phyloP scores from a whole-genome alignment of 2,888 invertebrate species.

The Drosophila acutilabella region DNA sequence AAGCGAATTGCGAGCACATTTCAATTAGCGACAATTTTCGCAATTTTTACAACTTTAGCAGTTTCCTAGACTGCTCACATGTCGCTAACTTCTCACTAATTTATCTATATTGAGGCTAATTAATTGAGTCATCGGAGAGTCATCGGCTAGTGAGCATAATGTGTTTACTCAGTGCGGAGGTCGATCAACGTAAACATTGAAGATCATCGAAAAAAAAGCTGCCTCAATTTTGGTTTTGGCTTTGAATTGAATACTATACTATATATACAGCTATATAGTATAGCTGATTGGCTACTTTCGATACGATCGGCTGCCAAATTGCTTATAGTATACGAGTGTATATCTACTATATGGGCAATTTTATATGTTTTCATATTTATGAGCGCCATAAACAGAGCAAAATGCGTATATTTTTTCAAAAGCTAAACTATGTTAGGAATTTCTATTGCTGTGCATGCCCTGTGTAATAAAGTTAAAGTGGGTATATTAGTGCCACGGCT shows the following conservation, averaged over 20 bases:
- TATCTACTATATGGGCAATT: conserved; percentile 9
- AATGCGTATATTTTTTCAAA: conserved; percentile 26
- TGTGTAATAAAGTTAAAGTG: background rate
- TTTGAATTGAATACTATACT: conserved; percentile 35
- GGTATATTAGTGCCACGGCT: background rate
- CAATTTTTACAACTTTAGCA: conserved; percentile 26
- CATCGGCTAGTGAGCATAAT: conserved; percentile 33
- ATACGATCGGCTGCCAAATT: conserved; percentile 47
- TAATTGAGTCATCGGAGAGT: conserved; percentile 52
- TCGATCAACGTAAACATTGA: conserved; percentile 31
- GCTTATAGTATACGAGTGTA: conserved; percentile 8
- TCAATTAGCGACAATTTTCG: conserved; percentile 60
- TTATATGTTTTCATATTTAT: conserved; percentile 43
- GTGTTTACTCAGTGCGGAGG: conserved; percentile 29
- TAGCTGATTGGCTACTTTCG: conserved; percentile 44
- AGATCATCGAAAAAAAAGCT: conserved; percentile 51
- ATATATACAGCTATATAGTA: background rate
- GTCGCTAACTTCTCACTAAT: conserved; percentile 63
- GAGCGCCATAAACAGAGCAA: conserved; percentile 48
- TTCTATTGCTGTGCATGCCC: conserved; percentile 51
- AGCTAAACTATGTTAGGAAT: conserved; percentile 40
- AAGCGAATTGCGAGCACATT: conserved; percentile 62
- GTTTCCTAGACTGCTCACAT: conserved; percentile 31
- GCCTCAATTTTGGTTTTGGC: conserved; percentile 25
- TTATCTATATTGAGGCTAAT: conserved; percentile 74